Evolutionary conservation across 2,797 vertebrate species (phyloP).

Genomic region (Pampus argenteus): DNA sequence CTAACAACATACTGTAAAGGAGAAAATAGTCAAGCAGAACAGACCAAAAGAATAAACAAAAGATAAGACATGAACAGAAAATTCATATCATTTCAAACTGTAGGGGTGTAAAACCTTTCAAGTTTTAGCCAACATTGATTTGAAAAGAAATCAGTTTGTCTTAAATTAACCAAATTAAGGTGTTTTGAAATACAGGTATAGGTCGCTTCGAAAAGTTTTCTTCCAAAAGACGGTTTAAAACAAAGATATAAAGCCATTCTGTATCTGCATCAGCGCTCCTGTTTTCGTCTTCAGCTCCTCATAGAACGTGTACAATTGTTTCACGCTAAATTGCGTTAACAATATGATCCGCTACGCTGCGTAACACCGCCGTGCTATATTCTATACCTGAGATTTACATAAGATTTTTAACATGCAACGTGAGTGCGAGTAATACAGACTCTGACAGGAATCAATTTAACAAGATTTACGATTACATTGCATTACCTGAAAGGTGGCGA

Average conservation of each 20-base stretch:
- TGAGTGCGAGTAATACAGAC: neutral
- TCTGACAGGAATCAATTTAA: constrained; percentile 1
- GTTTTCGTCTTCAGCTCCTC: neutral
- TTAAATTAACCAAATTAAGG: neutral
- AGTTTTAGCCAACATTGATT: neutral
- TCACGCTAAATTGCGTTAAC: neutral
- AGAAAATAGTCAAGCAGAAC: constrained; percentile 37
- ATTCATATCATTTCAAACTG: constrained; percentile 2
- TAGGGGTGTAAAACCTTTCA: neutral
- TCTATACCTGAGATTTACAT: neutral
- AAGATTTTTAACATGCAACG: neutral
- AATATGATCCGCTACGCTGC: neutral
- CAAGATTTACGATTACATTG: neutral
- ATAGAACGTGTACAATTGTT: neutral
- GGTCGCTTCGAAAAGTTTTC: neutral
- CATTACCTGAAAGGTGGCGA: no score
- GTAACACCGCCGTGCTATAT: neutral
- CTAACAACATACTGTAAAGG: constrained; percentile 18
- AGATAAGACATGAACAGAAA: constrained; percentile 37
- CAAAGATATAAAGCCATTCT: neutral
- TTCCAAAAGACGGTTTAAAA: neutral
- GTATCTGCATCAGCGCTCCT: neutral
- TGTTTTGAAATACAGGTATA: no score
- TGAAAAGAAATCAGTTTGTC: no score
- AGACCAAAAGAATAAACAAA: constrained; percentile 19